A percentile compares a stretch with the other conserved stretches of the same genome.
Conservation (phyloP, 2,797 vertebrate genomes). For the Numenius phaeopus region DNA sequence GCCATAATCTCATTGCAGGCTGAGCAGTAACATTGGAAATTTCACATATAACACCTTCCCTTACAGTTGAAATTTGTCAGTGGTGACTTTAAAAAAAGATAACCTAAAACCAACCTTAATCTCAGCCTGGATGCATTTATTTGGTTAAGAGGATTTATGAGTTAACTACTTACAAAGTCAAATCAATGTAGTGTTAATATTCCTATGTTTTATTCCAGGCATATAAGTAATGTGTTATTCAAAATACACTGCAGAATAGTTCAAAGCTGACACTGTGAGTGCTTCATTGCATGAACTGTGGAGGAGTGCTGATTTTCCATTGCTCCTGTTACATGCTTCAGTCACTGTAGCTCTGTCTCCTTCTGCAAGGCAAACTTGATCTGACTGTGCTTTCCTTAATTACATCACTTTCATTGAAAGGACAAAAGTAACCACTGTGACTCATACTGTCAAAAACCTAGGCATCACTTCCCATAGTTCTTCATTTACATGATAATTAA, state of each 20-base stretch:
- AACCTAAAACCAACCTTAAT: neutral
- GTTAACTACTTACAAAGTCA: constrained; percentile 1
- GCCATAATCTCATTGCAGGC: constrained; percentile 53
- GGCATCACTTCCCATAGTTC: neutral
- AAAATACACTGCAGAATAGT: neutral
- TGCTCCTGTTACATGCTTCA: neutral
- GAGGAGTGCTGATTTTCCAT: constrained; percentile 15
- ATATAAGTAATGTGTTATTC: neutral
- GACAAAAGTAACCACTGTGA: constrained; percentile 22
- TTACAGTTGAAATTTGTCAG: constrained; percentile 34
- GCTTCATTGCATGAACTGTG: neutral
- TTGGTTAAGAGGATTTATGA: neutral
- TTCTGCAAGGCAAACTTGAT: neutral
- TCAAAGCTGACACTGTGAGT: constrained; percentile 12
- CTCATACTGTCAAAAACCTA: constrained; percentile 28
- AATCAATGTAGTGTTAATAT: neutral
- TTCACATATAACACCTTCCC: constrained; percentile 33
- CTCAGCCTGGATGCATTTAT: neutral
- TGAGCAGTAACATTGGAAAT: constrained; percentile 56
- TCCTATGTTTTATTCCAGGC: neutral
- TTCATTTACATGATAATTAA: neutral
- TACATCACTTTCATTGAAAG: neutral
- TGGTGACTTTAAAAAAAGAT: neutral
- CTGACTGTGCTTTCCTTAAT: constrained; percentile 5
- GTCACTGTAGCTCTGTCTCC: neutral